Evolutionary conservation across 2,113 vertebrate species (phyloP), one percentile per base, ranked within the genome.

Genomic region (Oreochromis tanganicae): DNA sequence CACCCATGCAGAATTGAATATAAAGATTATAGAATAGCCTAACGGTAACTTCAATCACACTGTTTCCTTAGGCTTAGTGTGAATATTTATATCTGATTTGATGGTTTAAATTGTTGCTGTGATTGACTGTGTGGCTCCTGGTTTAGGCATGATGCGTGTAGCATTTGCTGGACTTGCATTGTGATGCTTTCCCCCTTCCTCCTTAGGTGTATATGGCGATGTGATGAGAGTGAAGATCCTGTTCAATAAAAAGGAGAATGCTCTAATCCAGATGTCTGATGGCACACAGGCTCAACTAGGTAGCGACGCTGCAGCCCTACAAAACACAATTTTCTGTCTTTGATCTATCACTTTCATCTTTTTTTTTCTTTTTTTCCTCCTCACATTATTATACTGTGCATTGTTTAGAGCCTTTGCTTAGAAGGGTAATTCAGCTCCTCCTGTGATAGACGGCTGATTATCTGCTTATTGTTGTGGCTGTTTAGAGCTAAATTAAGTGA

Each of bases 191-290:
- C 50, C 24, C 27, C 88, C 73, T 90, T 82, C 82, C 83, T 89
- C 83, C 81, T 6, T 43, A 96, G 96, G 96, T 82, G 96, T 97
- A 79, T 97, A 97, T 63, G 96, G 96, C 17, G 96, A 97, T 19
- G 96, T 97, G 82, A 96, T 97, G 96, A 96, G 98, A 82, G 98
- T 99, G 94, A 99, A 99, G 97, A 98, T 99, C 92, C 94, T 99
- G 56, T 99, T 99, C 95, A 99, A 99, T 55, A 99, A 99, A 96
- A 99, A 97, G 93, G 98, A 99, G 93, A 99, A 99, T 1, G 98
- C 98, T 17, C 95, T 99, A 88, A 97, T 99, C 88, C 98, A 99
- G 96, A 98, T 99, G 98, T 95, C 98, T 0, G 98, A 99, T n/a
- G 97, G 97, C 59, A 99, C 97, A 91, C 98, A 99, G 96, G 97